phyloP scores from a whole-genome alignment of 2,113 vertebrate species.

The Aythya baeri region DNA sequence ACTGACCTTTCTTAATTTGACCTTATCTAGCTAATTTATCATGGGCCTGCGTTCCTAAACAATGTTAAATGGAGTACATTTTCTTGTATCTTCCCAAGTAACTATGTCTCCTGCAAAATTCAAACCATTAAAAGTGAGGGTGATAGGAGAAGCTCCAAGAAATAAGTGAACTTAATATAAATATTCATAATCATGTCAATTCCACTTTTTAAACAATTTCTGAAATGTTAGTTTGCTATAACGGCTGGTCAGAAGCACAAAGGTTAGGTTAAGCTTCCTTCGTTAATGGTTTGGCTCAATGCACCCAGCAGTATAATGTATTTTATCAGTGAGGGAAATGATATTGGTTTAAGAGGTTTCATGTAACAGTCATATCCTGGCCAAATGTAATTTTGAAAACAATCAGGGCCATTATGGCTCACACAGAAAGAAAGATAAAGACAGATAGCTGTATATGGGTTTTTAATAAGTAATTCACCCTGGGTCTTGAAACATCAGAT shows the following conservation, averaged over 20 bases:
- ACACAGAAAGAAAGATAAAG: slow-evolving; percentile 93
- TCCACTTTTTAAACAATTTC: slow-evolving; percentile 76
- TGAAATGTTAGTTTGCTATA: slow-evolving; percentile 73
- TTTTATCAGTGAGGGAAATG: slow-evolving; percentile 92
- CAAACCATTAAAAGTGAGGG: slow-evolving; percentile 58
- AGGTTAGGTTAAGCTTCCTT: slow-evolving; percentile 82
- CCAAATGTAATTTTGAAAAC: slow-evolving; percentile 97
- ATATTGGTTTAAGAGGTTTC: slow-evolving; percentile 92
- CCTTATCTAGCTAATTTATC: slow-evolving; percentile 50
- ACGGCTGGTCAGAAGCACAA: slow-evolving; percentile 74
- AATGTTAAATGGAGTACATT: slow-evolving; percentile 18
- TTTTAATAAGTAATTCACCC: slow-evolving; percentile 94
- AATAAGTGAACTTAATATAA: slow-evolving; percentile 74
- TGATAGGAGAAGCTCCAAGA: slow-evolving; percentile 68
- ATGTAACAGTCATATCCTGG: slow-evolving; percentile 96
- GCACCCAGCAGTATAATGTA: slow-evolving; percentile 87
- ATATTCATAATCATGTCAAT: slow-evolving; percentile 80
- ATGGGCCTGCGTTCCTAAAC: not conserved
- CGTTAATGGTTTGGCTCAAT: slow-evolving; percentile 81
- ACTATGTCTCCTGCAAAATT: slow-evolving; percentile 61
- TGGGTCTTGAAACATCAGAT: slow-evolving; percentile 88
- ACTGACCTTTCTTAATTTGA: slow-evolving; percentile 47
- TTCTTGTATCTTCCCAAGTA: slow-evolving; percentile 7
- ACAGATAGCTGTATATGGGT: slow-evolving; percentile 90
- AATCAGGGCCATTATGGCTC: slow-evolving; percentile 92